Base-by-base conservation (phyloP, 92 coral and sea anemone species). In the Heliopora coerulea region DNA sequence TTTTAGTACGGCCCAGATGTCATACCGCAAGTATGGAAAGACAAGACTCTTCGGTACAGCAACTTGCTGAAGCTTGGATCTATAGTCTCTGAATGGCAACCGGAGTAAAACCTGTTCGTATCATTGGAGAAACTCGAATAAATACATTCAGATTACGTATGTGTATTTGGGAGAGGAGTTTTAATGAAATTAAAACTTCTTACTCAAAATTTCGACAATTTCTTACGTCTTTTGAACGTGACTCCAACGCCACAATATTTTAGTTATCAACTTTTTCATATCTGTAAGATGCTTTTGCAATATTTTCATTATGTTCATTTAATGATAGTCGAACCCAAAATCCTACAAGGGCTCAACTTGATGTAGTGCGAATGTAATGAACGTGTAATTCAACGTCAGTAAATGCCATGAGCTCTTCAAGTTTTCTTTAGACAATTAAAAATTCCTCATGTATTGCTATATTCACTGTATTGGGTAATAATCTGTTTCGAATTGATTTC, bases 21-120 rank as follows among this genome's bases (percentile, higher is more conserved):
- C 28, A 17, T 65, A 18, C 72, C 72, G 2, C 32, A 33, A 40
- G 28, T 48, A 20, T 65, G 72, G 72, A 65, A 65, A 42, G 49
- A 48, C 52, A 65, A 65, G 28, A 65, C 72, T 9, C 35, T 65
- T 3, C 35, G 39, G n/a, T 65, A 65, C 72, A 65, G 21, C 15
- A 65, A 54, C 49, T 65, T 50, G 72, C 39, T 65, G 49, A 54
- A 65, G 35, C 56, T 65, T 39, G 72, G 72, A 12, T 31, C 72
- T 20, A 25, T 42, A 9, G 72, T 65, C 39, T 27, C 72, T 42
- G 72, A 26, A 42, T 65, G 54, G 72, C 34, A 61, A 33, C 39
- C 67, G 35, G 31, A 58, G 63, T 58, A 61, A 61, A 27, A 31
- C 19, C 34, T 4, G 33, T 13, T 57, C 32, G 30, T 19, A 2